phyloP scores from a whole-genome alignment of 2,888 invertebrate genomes.

The Polia nebulosa region DNA sequence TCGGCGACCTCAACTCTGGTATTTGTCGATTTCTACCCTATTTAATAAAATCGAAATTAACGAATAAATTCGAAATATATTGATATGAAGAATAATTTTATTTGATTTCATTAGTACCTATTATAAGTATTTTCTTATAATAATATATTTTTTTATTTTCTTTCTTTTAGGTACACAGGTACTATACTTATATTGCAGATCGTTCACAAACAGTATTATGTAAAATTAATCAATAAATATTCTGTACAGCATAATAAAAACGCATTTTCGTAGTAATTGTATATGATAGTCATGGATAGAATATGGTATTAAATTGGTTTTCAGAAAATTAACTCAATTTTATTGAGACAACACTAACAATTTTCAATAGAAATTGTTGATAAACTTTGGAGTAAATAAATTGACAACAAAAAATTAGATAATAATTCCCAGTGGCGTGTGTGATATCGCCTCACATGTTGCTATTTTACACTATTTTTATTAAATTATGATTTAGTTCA shows the following conservation, averaged over 20 bases:
- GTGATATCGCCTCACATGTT: no score
- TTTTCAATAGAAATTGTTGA: background rate
- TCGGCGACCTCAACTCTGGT: constrained; percentile 16
- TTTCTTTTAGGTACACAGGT: constrained; percentile 26
- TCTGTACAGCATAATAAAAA: constrained; percentile 26
- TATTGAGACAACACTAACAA: background rate
- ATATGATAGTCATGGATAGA: constrained; percentile 37
- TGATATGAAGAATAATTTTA: constrained; percentile 50
- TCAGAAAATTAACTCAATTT: background rate
- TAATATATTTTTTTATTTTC: constrained; percentile 11
- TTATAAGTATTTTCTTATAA: constrained; percentile 11
- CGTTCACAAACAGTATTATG: constrained; percentile 36
- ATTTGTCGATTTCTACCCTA: constrained; percentile 15
- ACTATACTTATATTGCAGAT: constrained; percentile 55
- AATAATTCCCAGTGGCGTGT: no score
- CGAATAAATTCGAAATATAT: constrained; percentile 42
- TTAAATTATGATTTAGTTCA: background rate
- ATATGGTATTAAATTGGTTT: constrained; percentile 16
- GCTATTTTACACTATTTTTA: no score
- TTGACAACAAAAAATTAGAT: no score
- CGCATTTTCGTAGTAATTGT: constrained; percentile 7
- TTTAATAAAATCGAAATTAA: constrained; percentile 32
- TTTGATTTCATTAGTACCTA: constrained; percentile 27
- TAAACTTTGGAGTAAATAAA: constrained; percentile 6
- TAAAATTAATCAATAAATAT: constrained; percentile 32